A percentile compares a stretch with the other conserved stretches of the same genome.
phyloP scores from a whole-genome alignment of 1,140 invertebrate genomes.

The Magallana angulata region DNA sequence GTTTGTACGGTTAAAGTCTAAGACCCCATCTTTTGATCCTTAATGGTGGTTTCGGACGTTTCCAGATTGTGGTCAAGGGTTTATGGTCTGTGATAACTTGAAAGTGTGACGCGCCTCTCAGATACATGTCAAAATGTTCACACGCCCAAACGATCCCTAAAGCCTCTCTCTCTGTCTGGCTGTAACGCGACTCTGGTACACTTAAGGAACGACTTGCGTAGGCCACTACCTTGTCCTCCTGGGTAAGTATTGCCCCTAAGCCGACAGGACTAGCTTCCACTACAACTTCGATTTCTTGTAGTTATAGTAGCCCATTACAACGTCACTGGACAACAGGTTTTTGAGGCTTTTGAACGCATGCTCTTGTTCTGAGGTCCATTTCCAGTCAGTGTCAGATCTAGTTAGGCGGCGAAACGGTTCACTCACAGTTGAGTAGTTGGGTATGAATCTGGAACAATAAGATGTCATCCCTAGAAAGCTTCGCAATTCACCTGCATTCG shows the following conservation, averaged over 20 bases:
- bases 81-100: constrained; percentile 77
- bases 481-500: constrained; percentile 40
- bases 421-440: constrained; percentile 55
- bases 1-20: constrained; percentile 54
- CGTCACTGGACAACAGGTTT: too few relatives aligned
- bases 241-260: constrained; percentile 53
- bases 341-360: constrained; percentile 41
- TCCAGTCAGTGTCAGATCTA: neutral
- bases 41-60: constrained; percentile 53
- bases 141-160: constrained; percentile 78
- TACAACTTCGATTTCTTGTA: constrained; percentile 48
- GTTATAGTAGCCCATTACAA: too few relatives aligned
- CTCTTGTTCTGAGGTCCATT: constrained; percentile 10
- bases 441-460: constrained; percentile 56
- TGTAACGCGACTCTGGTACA: too few relatives aligned
- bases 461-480: too few relatives aligned
- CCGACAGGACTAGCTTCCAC: constrained; percentile 60
- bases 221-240: constrained; percentile 64
- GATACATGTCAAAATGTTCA: constrained; percentile 78
- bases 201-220: constrained; percentile 61
- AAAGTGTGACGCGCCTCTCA: constrained; percentile 74
- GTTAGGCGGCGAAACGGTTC: constrained; percentile 64
- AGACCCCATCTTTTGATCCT: constrained; percentile 57
- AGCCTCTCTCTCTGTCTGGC: constrained; percentile 79
- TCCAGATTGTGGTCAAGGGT: constrained; percentile 65